phyloP scores from a whole-genome alignment of 2,888 invertebrate genomes.

The Platycheirus rosarum region DNA sequence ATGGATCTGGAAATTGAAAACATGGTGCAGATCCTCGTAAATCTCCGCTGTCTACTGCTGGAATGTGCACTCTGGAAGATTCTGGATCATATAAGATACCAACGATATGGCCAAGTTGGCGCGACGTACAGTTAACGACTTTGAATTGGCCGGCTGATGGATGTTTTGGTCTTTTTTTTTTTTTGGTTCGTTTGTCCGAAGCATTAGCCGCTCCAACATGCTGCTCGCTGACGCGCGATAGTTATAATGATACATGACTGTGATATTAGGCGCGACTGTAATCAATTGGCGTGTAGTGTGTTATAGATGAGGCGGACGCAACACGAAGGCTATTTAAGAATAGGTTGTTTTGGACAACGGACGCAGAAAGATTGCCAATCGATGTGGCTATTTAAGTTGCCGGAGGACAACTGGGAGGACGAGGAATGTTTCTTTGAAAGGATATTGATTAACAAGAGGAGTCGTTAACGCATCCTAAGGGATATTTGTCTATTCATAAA shows the following conservation, averaged over 20 bases:
- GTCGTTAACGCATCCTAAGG: neutral
- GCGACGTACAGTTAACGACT: too few species aligned
- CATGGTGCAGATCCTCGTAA: slow-evolving; percentile 66
- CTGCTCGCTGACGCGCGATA: slow-evolving; percentile 47
- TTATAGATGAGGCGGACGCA: neutral
- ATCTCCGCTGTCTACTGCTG: slow-evolving; percentile 52
- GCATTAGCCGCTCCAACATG: slow-evolving; percentile 37
- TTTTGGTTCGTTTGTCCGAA: slow-evolving; percentile 40
- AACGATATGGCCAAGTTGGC: too few species aligned
- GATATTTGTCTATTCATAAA: neutral
- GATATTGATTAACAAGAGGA: neutral
- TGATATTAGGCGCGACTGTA: slow-evolving; percentile 39
- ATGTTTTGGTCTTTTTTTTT: slow-evolving; percentile 39
- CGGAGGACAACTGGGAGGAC: slow-evolving; percentile 13
- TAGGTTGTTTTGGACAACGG: slow-evolving; percentile 11
- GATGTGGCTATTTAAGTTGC: slow-evolving; percentile 64
- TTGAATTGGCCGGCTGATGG: slow-evolving; percentile 67
- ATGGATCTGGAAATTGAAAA: slow-evolving; percentile 72
- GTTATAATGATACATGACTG: slow-evolving; percentile 60
- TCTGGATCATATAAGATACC: slow-evolving; percentile 37
- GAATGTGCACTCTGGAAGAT: slow-evolving; percentile 40
- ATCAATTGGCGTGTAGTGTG: slow-evolving; percentile 38
- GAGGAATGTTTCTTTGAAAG: slow-evolving; percentile 38
- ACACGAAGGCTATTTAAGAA: neutral
- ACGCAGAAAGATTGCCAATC: slow-evolving; percentile 37